phyloP scores from a whole-genome alignment of 2,888 invertebrate genomes.

The Dermolepida albohirtum region DNA sequence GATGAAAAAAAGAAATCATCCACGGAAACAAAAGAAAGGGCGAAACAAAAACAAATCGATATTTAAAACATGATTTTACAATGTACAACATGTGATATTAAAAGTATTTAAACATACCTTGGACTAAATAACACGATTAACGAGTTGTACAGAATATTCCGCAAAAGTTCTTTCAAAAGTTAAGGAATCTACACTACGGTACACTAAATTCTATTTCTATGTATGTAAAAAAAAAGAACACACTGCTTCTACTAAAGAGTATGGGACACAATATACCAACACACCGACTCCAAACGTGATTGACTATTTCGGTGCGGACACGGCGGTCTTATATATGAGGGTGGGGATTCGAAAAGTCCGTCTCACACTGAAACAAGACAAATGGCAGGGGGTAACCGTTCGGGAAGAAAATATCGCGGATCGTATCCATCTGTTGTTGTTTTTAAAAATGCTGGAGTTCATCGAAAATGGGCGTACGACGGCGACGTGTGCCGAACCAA shows the following conservation, averaged over 20 bases:
- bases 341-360: constrained; percentile 48
- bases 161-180: too few relatives aligned
- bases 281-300: constrained; percentile 21
- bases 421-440: constrained; percentile 5
- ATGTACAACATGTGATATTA: background rate
- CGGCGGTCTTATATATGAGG: constrained; percentile 46
- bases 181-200: constrained; percentile 5
- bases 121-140: background rate
- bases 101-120: constrained; percentile 12
- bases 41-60: constrained; percentile 35
- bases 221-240: constrained; percentile 14
- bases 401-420: constrained; percentile 19
- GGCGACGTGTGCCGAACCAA: background rate
- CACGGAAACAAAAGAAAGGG: constrained; percentile 22
- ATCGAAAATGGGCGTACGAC: too few relatives aligned
- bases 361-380: constrained; percentile 44
- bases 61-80: constrained; percentile 11
- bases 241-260: constrained; percentile 7
- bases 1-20: constrained; percentile 14
- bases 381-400: constrained; percentile 26
- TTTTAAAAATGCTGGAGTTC: background rate
- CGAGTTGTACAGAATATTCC: too few relatives aligned
- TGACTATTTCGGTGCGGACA: background rate
- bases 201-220: constrained; percentile 1
- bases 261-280: constrained; percentile 25